Evolutionary conservation across 2,113 vertebrate genomes (phyloP).

Genomic region (Brachypodius melanocephalos): DNA sequence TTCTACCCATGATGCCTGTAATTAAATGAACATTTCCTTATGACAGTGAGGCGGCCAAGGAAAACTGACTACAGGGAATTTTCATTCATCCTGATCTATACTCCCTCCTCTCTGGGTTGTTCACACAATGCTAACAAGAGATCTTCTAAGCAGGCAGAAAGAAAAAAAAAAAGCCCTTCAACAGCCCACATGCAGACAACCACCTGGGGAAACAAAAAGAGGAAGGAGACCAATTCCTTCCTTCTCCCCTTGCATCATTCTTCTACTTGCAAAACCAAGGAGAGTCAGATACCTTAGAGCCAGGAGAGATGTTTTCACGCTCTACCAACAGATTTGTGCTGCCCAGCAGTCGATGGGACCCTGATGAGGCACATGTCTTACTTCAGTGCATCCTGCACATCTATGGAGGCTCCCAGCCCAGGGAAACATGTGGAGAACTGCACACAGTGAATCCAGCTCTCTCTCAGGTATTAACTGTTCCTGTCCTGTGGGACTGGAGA

Average conservation of each 20-base stretch:
- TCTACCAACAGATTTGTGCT: neutral
- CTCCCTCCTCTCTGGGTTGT: neutral
- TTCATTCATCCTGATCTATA: slow-evolving; percentile 50
- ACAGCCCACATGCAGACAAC: neutral
- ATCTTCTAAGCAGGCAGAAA: neutral
- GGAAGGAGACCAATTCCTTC: neutral
- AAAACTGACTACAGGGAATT: slow-evolving; percentile 54
- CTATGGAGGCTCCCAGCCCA: neutral
- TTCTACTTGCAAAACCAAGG: neutral
- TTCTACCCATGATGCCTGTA: slow-evolving; percentile 53
- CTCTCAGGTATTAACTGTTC: neutral
- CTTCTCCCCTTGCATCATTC: neutral
- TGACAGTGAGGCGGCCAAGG: slow-evolving; percentile 22
- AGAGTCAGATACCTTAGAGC: neutral
- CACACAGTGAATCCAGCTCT: neutral
- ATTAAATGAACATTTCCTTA: slow-evolving; percentile 66
- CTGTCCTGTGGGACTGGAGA: neutral
- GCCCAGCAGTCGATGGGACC: neutral
- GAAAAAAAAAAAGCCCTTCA: neutral
- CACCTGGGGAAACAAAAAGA: neutral
- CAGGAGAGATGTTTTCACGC: neutral
- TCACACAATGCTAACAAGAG: slow-evolving; percentile 35
- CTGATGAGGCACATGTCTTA: accelerated
- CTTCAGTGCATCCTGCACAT: neutral
- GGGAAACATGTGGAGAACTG: accelerated